Evolutionary conservation across 1,140 invertebrate species (phyloP).

Genomic region (Drosophila micromelanica): DNA sequence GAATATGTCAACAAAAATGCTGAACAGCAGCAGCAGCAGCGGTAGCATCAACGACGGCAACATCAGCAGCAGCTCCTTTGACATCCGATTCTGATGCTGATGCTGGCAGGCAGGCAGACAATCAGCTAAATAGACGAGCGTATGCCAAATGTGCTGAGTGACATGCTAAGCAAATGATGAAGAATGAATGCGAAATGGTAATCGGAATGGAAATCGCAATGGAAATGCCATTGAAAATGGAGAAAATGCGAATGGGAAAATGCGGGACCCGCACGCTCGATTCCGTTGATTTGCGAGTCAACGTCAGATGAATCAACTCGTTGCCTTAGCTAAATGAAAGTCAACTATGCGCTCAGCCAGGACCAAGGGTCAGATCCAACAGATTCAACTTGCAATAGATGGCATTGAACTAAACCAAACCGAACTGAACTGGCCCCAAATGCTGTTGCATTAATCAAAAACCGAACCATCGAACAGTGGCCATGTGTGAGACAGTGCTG

Average conservation of each 20-base stretch:
- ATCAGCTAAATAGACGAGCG: conserved; percentile 72
- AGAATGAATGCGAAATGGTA: conserved; percentile 80
- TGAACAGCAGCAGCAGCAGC: conserved; percentile 36
- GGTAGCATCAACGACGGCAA: neutral
- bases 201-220: conserved; percentile 74
- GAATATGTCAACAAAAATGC: conserved; percentile 80
- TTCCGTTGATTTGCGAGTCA: conserved; percentile 47
- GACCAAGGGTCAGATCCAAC: conserved; percentile 5
- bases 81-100: conserved; percentile 11
- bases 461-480: conserved; percentile 58
- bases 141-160: conserved; percentile 68
- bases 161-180: conserved; percentile 80
- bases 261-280: conserved; percentile 51
- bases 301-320: conserved; percentile 47
- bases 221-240: conserved; percentile 68
- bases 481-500: conserved; percentile 75
- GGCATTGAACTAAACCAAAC: neutral
- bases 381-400: conserved; percentile 4
- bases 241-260: conserved; percentile 32
- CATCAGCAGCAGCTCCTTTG: conserved; percentile 31
- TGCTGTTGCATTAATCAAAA: conserved; percentile 73
- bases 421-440: neutral
- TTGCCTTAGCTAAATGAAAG: conserved; percentile 27
- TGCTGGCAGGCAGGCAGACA: conserved; percentile 48
- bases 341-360: conserved; percentile 20